Evolutionary conservation across 2,888 invertebrate species (phyloP).

Genomic region (Diloba caeruleocephala): DNA sequence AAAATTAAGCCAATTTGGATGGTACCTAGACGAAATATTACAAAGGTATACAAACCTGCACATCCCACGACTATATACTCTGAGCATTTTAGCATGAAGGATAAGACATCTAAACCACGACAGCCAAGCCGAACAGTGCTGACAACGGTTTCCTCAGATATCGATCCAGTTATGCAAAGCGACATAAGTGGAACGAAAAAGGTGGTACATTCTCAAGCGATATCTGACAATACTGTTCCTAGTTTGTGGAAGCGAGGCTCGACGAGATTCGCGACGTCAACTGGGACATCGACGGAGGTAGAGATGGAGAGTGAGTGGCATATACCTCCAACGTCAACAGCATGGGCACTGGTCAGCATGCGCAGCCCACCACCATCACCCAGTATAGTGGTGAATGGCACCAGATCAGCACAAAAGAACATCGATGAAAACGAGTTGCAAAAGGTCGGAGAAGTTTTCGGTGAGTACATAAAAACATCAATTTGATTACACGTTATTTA

Average conservation of each 20-base stretch:
- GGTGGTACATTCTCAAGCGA: slow-evolving; percentile 78
- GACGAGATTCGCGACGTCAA: slow-evolving; percentile 76
- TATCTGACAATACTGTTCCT: slow-evolving; percentile 84
- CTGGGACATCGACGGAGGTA: slow-evolving; percentile 67
- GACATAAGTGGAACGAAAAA: slow-evolving; percentile 78
- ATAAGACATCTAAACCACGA: slow-evolving; percentile 66
- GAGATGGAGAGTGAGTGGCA: slow-evolving; percentile 73
- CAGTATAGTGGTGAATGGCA: slow-evolving; percentile 62
- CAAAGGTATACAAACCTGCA: slow-evolving; percentile 66
- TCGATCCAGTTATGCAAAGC: slow-evolving; percentile 83
- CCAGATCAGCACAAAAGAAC: slow-evolving; percentile 66
- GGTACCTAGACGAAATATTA: slow-evolving; percentile 76
- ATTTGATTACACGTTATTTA: too few species aligned
- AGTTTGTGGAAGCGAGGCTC: slow-evolving; percentile 86
- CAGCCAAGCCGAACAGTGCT: slow-evolving; percentile 66
- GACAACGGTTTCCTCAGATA: slow-evolving; percentile 83
- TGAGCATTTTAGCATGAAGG: slow-evolving; percentile 80
- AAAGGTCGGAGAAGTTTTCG: slow-evolving; percentile 78
- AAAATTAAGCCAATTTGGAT: slow-evolving; percentile 81
- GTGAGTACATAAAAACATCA: slow-evolving; percentile 58
- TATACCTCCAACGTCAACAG: slow-evolving; percentile 85
- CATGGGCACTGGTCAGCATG: slow-evolving; percentile 86
- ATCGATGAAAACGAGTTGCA: slow-evolving; percentile 83
- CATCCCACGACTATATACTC: slow-evolving; percentile 79
- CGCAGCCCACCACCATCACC: slow-evolving; percentile 76